A percentile compares a stretch with the other conserved stretches of the same genome.
Evolutionary conservation across 2,113 vertebrate genomes (phyloP).

Genomic region (Buteo buteo): DNA sequence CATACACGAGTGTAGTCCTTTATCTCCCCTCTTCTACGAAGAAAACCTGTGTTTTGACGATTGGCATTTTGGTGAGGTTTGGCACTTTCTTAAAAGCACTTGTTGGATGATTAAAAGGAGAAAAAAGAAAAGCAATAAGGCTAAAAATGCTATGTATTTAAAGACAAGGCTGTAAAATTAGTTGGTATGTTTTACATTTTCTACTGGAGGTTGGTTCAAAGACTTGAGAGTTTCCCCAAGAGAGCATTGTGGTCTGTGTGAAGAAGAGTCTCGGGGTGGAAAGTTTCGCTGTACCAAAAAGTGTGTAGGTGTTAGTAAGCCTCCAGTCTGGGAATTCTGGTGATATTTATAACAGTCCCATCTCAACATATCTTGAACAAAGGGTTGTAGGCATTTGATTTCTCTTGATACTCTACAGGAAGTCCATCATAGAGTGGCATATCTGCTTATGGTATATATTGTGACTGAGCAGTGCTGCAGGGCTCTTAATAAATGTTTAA

Average conservation of each 20-base stretch:
- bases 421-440: not conserved
- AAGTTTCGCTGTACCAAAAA: not conserved
- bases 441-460: not conserved
- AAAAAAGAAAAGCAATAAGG: not conserved
- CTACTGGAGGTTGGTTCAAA: not conserved
- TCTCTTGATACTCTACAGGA: not conserved
- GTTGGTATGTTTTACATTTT: not conserved
- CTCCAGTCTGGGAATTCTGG: not conserved
- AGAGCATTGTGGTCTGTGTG: not conserved
- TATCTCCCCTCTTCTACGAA: not conserved
- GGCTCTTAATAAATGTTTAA: not conserved
- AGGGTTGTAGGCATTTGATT: not conserved
- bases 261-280: not conserved
- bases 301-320: not conserved
- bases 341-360: not conserved
- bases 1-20: not conserved
- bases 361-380: not conserved
- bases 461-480: not conserved
- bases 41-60: not conserved
- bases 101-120: not conserved
- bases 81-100: not conserved
- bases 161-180: not conserved
- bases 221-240: not conserved
- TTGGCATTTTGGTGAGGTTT: not conserved
- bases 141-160: not conserved